Evolutionary conservation across 2,113 vertebrate species (phyloP).

Genomic region (Oncorhynchus kisutch): DNA sequence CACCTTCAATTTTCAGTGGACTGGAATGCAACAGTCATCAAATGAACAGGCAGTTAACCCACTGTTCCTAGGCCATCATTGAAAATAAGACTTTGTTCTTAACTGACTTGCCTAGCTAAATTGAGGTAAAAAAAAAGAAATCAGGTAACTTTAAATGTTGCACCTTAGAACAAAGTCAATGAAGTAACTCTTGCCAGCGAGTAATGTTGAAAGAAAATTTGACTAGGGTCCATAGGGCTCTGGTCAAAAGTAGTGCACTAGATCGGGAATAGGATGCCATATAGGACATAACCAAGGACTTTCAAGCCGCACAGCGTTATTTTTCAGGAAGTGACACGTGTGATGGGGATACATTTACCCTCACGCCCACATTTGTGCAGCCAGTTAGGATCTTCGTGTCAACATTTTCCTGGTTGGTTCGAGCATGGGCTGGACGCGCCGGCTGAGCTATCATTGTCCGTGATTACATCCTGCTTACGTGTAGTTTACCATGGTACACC

Average conservation of each 20-base stretch:
- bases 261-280: no score
- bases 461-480: constrained; percentile 40
- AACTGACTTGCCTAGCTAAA: no score
- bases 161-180: background rate
- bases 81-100: no score
- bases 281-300: background rate
- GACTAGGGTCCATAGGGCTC: background rate
- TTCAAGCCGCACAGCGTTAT: background rate
- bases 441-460: constrained; percentile 29
- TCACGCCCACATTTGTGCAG: background rate
- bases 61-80: no score
- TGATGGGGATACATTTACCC: background rate
- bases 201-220: background rate
- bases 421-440: constrained; percentile 1
- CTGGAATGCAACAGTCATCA: background rate
- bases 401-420: constrained; percentile 3
- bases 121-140: no score
- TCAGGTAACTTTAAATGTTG: background rate
- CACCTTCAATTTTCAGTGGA: background rate
- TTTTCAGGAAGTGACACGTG: background rate
- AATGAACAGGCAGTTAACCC: background rate
- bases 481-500: constrained; percentile 29
- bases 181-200: no score
- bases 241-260: background rate
- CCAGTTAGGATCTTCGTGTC: background rate